Conservation (phyloP, 2,797 vertebrate genomes). For the Gallinago solitaria region DNA sequence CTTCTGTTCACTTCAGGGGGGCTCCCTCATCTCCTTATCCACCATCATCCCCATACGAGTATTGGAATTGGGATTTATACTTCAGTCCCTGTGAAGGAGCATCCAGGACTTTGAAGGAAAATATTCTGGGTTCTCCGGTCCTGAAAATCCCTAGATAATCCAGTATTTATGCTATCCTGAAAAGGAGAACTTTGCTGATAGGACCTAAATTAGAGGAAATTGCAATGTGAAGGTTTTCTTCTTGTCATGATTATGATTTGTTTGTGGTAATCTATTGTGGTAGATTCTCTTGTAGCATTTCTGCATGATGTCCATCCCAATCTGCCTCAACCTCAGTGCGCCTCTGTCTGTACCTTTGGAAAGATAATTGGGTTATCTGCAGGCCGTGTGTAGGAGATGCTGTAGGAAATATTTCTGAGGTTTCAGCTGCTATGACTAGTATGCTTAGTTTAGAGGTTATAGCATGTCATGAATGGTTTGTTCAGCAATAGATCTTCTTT, state of each 20-base stretch:
- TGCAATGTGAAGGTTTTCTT: background rate
- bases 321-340: background rate
- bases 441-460: background rate
- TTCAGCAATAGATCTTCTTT: background rate
- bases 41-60: background rate
- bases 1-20: background rate
- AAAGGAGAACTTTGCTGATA: background rate
- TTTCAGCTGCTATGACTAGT: background rate
- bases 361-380: background rate
- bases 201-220: background rate
- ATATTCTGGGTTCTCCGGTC: background rate
- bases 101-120: background rate
- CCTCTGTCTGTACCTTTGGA: background rate
- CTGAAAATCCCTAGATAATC: background rate
- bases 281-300: background rate
- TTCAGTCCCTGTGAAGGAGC: background rate
- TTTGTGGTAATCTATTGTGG: background rate
- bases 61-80: background rate
- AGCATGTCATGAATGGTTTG: background rate
- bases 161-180: background rate
- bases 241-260: background rate
- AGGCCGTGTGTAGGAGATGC: background rate
- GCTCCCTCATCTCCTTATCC: background rate
- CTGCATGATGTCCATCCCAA: background rate
- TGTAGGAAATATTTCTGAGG: background rate